Conservation (phyloP, 2,888 invertebrate species). For the Epinotia ramella region DNA sequence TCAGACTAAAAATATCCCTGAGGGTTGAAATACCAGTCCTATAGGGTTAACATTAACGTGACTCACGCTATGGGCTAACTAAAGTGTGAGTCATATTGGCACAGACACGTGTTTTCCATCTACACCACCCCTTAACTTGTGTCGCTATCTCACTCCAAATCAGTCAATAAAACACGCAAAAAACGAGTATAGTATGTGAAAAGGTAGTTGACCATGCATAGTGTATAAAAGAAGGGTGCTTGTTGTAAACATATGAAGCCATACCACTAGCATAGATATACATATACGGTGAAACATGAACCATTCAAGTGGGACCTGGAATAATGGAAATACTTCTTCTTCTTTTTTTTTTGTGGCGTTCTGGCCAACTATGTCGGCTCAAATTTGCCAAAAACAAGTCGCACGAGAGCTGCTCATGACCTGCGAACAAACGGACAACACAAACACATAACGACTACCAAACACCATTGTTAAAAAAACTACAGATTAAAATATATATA, state of each 20-base stretch:
- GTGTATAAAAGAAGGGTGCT: neutral
- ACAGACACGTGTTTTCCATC: conserved; percentile 3
- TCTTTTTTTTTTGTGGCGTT: no score
- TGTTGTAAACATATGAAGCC: neutral
- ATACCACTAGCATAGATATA: neutral
- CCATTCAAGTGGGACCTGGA: neutral
- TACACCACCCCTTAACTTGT: neutral
- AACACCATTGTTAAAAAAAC: no score
- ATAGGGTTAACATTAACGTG: conserved; percentile 9
- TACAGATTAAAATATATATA: no score
- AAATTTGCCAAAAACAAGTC: no score
- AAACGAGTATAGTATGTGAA: neutral
- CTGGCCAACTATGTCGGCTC: no score
- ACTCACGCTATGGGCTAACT: conserved; percentile 23
- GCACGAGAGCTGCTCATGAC: no score
- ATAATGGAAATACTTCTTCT: neutral
- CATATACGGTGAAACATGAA: neutral
- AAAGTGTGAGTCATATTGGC: conserved; percentile 33
- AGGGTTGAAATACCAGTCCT: conserved; percentile 39
- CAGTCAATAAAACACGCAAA: neutral
- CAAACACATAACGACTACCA: no score
- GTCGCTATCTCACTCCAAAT: neutral
- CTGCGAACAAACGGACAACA: no score
- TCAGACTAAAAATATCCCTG: conserved; percentile 36
- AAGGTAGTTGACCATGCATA: neutral